Evolutionary conservation across 1,140 invertebrate genomes (phyloP).

Genomic region (Bombus affinis): DNA sequence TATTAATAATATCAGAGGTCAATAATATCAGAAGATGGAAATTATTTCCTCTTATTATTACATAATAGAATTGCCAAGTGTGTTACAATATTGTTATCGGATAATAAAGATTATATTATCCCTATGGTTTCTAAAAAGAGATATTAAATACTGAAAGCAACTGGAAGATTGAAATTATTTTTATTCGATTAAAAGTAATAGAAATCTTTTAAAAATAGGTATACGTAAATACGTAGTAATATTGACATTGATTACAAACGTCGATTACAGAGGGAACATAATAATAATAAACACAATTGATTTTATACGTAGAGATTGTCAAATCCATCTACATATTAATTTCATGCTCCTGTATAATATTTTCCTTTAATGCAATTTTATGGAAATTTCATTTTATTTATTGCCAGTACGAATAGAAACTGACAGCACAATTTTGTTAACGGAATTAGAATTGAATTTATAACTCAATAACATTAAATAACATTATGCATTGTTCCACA

Average conservation of each 20-base stretch:
- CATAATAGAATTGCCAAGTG: too few relatives aligned
- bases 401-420: background rate
- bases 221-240: background rate
- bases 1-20: too few relatives aligned
- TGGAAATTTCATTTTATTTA: background rate
- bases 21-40: too few relatives aligned
- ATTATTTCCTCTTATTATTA: too few relatives aligned
- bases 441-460: constrained; percentile 8
- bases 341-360: background rate
- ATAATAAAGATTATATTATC: too few relatives aligned
- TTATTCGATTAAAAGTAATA: too few relatives aligned
- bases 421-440: background rate
- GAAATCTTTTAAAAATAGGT: too few relatives aligned
- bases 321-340: background rate
- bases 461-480: background rate
- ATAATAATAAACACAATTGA: background rate
- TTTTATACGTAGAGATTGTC: background rate
- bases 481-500: background rate
- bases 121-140: background rate
- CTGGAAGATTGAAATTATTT: too few relatives aligned
- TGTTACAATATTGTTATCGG: too few relatives aligned
- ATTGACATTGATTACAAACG: background rate
- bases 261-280: too few relatives aligned
- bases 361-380: background rate
- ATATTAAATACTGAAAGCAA: background rate